Evolutionary conservation across 2,888 invertebrate genomes (phyloP), one percentile per base, ranked within the genome.

Genomic region (Rhagonycha fulva): DNA sequence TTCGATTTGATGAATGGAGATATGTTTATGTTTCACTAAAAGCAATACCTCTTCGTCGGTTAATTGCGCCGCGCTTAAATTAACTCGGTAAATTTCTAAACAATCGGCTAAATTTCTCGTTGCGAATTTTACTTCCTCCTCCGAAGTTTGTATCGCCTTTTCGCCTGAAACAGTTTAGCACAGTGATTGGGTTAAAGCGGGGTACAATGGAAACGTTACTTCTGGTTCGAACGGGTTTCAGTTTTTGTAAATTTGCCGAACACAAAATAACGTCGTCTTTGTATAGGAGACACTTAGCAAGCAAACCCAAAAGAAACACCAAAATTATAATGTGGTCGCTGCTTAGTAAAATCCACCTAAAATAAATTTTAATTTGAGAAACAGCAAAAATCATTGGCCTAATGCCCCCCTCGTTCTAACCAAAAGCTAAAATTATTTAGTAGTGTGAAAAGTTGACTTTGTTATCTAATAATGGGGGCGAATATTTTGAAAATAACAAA

Each of bases 301-400:
- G 93, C 76, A 98, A 89, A 11, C 96, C 95, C 69, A 95, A 90
- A 0, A 97, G 89, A 14, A 98, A 88, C 62, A 96, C 94, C 60
- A 96, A 90, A 83, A 98, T 95, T 7, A 98, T 94, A 68, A 97
- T 93, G 86, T 97, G 96, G 86, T 98, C 97, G 12, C 96, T 94
- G 84, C 96, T 96, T 78, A 95, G 93, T 1, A 95, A 94, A 81
- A 97, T 90, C 94, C 96, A 95, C 87, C 93, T 93, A 84, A 47
- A 47, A 47, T n/a, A 0, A 32, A 32, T 32, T 32, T 11, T 1
- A 32, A 32, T 11, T 32, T 32, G 11, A 32, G 32, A 32, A 11
- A 3, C 4, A 12, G 12, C 4, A 4, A 7, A 26, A 26, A 26
- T 26, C 7, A 19, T 19, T 19, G 19, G 19, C 19, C 1, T 19